Conservation (phyloP, 2,113 vertebrate species). For the Boulengeromyrus knoepffleri region DNA sequence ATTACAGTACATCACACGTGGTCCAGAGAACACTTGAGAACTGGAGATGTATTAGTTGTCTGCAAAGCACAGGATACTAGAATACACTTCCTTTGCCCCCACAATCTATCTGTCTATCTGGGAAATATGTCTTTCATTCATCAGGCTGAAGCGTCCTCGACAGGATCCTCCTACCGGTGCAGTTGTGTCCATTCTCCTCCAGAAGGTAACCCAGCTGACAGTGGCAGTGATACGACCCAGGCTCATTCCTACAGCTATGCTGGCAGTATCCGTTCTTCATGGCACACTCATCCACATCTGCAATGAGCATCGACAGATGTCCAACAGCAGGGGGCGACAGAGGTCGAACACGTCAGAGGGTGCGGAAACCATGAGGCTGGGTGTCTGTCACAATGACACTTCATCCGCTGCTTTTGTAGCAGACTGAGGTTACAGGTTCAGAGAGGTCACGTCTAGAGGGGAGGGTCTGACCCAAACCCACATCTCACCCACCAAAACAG, state of each 20-base stretch:
- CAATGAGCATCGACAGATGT: neutral
- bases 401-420: neutral
- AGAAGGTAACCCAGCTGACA: slow-evolving; percentile 54
- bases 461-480: neutral
- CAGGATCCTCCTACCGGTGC: slow-evolving; percentile 50
- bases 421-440: neutral
- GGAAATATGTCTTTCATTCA: neutral
- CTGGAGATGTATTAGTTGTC: neutral
- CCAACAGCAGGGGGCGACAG: neutral
- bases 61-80: neutral
- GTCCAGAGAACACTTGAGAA: neutral
- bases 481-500: slow-evolving; percentile 59
- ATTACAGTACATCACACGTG: neutral
- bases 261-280: slow-evolving; percentile 53
- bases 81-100: neutral
- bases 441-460: neutral
- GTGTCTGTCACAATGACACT: neutral
- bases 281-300: slow-evolving; percentile 64
- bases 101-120: neutral
- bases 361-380: neutral
- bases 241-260: slow-evolving; percentile 58
- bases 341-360: neutral
- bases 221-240: slow-evolving; percentile 53
- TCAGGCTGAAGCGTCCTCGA: neutral
- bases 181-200: slow-evolving; percentile 47